A percentile compares a stretch with the other conserved stretches of the same genome.
Conservation (phyloP, 2,888 invertebrate species). For the Parthenolecanium corni region DNA sequence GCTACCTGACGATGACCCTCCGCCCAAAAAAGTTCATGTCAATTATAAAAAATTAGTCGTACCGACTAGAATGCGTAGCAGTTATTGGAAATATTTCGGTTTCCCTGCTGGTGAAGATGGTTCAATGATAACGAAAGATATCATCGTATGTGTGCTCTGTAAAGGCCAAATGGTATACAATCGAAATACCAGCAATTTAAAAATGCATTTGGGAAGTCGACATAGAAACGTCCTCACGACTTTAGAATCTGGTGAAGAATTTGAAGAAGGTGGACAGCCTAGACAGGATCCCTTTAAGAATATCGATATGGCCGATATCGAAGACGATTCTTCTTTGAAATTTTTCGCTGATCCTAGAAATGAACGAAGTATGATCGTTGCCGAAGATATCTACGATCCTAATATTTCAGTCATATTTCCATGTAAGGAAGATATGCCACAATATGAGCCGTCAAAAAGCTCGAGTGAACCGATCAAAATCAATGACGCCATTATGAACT, state of each 20-base stretch:
- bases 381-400: constrained; percentile 37
- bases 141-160: constrained; percentile 43
- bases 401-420: constrained; percentile 37
- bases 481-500: constrained; percentile 42
- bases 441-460: not conserved
- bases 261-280: not conserved
- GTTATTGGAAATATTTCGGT: constrained; percentile 45
- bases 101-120: constrained; percentile 43
- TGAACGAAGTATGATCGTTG: constrained; percentile 39
- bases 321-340: not conserved
- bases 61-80: constrained; percentile 43
- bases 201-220: constrained; percentile 44
- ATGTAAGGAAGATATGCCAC: constrained; percentile 35
- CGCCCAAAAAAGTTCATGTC: not conserved
- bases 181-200: constrained; percentile 43
- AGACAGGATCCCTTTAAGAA: constrained; percentile 39
- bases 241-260: not conserved
- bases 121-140: constrained; percentile 37
- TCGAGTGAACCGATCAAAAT: constrained; percentile 33
- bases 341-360: constrained; percentile 32
- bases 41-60: constrained; percentile 42
- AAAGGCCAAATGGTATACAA: constrained; percentile 44
- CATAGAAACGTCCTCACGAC: constrained; percentile 34
- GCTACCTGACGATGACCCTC: too few relatives aligned
- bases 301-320: not conserved